Base-by-base conservation (phyloP, 1,140 invertebrate species). In the Myzus persicae region DNA sequence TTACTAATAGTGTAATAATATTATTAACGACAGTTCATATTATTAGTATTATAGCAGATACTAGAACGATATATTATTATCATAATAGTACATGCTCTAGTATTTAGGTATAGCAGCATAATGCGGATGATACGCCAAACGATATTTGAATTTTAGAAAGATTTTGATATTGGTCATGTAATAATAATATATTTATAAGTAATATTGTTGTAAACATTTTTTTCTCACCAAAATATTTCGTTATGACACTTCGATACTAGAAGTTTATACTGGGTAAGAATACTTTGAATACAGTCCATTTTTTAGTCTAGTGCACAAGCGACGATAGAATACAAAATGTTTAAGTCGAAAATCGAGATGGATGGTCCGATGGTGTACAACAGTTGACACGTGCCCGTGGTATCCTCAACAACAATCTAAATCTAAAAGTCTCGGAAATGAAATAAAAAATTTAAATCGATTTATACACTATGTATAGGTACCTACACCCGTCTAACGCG, bases 301-400 rank as follows among this genome's bases (percentile, higher is more conserved):
- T 90, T 54, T 48, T 54, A 90, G 88, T 38, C 88, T 90, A 90
- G 20, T 31, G 88, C 88, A 54, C 48, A 54, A 48, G 24, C 88
- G 44, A 40, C 48, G 36, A 31, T 36, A 54, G n/a, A 54, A 40
- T 90, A 54, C 31, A 40, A 90, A 90, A 54, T 90, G 2, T 88
- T 36, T 87, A 88, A 48, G 51, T 54, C 22, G 20, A 90, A 22
- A 40, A 36, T 26, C 46, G n/a, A 38, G 88, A 54, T 36, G 11
- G 48, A 54, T 40, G 88, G 38, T 90, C 22, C 4, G 48, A 54
- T 40, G 88, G 38, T 90, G 48, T 40, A 26, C 31, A 88, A 88
- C 44, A 40, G 48, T 90, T 54, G n/a, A 54, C 9, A 38, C 36
- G 48, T 18, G 36, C n/a, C n/a, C 8, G 38, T 48, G 18, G 38